Percentiles rank a stretch among this genome's conserved stretches.
Conservation (phyloP, 1,140 invertebrate species). For the Ditylenchus dipsaci region DNA sequence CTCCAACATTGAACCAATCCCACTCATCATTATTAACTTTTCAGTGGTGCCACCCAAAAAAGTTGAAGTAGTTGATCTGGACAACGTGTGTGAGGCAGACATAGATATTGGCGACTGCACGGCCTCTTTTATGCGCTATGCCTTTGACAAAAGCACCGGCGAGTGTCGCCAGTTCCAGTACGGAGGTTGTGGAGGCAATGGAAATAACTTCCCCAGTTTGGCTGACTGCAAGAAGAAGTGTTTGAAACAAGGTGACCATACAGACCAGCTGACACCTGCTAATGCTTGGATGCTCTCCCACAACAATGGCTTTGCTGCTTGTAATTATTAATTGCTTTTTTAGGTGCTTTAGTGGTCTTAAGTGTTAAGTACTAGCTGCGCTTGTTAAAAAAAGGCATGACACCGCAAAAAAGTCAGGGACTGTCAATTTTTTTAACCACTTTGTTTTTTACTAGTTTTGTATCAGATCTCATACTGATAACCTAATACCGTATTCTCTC, state of each 20-base stretch:
- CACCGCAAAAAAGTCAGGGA: too few relatives aligned
- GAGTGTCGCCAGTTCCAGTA: constrained; percentile 47
- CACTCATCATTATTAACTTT: too few relatives aligned
- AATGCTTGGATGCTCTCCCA: background rate
- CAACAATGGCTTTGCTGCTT: background rate
- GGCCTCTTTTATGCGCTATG: constrained; percentile 41
- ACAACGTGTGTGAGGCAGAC: constrained; percentile 38
- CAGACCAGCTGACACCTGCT: background rate
- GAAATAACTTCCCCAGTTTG: constrained; percentile 42
- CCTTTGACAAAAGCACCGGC: constrained; percentile 29
- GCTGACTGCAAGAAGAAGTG: constrained; percentile 34
- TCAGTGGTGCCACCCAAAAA: constrained; percentile 14
- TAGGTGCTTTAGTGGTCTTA: background rate
- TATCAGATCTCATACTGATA: too few relatives aligned
- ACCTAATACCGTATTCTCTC: too few relatives aligned
- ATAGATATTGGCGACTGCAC: constrained; percentile 42
- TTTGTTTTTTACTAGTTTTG: too few relatives aligned
- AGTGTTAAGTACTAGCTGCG: too few relatives aligned
- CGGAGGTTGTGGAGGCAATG: constrained; percentile 47
- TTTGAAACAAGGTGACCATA: constrained; percentile 16
- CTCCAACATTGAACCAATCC: too few relatives aligned
- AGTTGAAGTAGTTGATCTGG: constrained; percentile 13
- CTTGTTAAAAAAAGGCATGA: too few relatives aligned
- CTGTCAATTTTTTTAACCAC: too few relatives aligned
- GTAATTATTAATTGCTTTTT: background rate